Evolutionary conservation across 2,113 vertebrate species (phyloP).

Genomic region (Sinocyclocheilus anophthalmus): DNA sequence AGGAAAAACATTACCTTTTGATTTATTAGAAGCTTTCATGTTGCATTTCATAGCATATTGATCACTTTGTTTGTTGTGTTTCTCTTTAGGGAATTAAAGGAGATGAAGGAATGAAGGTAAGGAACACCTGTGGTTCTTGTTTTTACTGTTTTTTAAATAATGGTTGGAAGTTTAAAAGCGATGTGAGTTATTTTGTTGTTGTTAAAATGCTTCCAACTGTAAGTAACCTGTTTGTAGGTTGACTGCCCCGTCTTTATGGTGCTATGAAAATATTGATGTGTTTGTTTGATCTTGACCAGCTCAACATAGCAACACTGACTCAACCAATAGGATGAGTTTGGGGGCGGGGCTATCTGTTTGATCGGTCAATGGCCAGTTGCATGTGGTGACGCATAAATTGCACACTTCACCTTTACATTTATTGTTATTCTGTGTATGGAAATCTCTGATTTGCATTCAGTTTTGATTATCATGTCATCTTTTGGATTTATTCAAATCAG

Average conservation of each 20-base stretch:
- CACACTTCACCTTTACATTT: background rate
- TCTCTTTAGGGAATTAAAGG: slow-evolving; percentile 65
- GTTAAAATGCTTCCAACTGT: background rate
- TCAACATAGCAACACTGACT: slow-evolving; percentile 10
- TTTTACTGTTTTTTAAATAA: background rate
- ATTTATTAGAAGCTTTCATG: background rate
- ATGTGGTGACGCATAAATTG: background rate
- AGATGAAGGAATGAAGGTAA: slow-evolving; percentile 71
- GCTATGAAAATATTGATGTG: background rate
- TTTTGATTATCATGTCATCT: background rate
- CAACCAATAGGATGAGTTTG: slow-evolving; percentile 7
- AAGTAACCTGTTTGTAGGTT: background rate
- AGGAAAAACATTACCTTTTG: background rate
- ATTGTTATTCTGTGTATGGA: background rate
- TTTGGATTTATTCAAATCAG: background rate
- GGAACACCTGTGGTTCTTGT: slow-evolving; percentile 10
- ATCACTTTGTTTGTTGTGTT: slow-evolving; percentile 21
- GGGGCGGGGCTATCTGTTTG: background rate
- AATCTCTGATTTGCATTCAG: background rate
- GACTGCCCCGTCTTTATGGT: background rate
- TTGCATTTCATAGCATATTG: background rate
- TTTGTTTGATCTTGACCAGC: slow-evolving; percentile 1
- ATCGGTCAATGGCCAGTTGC: background rate
- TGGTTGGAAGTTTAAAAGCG: background rate
- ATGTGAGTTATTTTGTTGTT: background rate